Evolutionary conservation across 2,797 vertebrate species (phyloP), one percentile per base, ranked within the genome.

Genomic region (Sebastes glaucus): DNA sequence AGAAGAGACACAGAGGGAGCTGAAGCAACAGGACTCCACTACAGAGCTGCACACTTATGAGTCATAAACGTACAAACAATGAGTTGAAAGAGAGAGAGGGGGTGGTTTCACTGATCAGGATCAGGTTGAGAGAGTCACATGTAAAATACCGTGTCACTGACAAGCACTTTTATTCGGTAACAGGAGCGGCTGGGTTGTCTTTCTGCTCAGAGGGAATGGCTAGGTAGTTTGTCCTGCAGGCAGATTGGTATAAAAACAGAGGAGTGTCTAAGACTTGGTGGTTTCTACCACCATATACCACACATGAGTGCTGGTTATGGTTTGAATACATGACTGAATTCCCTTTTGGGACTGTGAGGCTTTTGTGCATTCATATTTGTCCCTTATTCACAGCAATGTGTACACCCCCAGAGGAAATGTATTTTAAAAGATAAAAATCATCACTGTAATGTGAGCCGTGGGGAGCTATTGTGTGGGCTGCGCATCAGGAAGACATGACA

Each of bases 131-230:
- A 81, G 42, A 63, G 77, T 82, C 70, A 89, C 83, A 86, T 89
- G 71, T 76, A 73, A 92, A 93, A 93, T 96, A 97, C 96, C 96
- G 95, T 96, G 91, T 93, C 89, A 88, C 33, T 88, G 90, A 95
- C 81, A 95, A 92, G 87, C 57, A 14, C 76, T 95, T 96, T 95
- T 98, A 98, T 87, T 98, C 97, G 87, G 97, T 96, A 92, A 97
- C 97, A 5, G 97, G 97, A 80, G 96, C 95, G 0, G 94, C 94
- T 20, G 96, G 96, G 85, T 95, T 97, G 85, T 98, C 97, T 96
- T 98, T 99, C 94, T 97, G 97, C 93, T 97, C 97, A 16, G 97
- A 98, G 0, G 98, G 97, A 91, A 99, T 96, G 20, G 98, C 98
- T 87, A 99, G 96, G 92, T 99, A 99, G 95, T 99, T 97, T 92